These are phyloP conservation scores for Exocentrus adspersus DNA, from an alignment of 2,888 invertebrate genomes.

Conservation along the genomic window DNA sequence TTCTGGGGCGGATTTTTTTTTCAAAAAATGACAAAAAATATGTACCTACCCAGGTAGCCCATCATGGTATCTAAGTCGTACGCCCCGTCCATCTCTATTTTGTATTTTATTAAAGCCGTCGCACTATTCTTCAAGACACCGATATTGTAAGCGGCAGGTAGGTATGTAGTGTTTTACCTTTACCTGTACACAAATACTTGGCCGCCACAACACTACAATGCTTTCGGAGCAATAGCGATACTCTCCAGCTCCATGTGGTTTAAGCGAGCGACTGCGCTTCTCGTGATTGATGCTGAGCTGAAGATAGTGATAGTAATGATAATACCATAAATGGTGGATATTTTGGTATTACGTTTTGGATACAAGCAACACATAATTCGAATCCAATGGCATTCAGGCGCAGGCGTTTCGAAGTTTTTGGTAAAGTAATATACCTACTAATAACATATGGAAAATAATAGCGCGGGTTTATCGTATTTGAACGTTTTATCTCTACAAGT, in stretches of 20 bases:
- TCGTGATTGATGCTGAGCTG: background rate
- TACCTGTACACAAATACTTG: conserved; percentile 6
- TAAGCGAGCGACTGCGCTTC: conserved; percentile 28
- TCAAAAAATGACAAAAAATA: no score
- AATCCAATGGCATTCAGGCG: no score
- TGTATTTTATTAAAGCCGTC: background rate
- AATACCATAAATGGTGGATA: conserved; percentile 16
- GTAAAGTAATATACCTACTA: no score
- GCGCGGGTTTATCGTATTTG: no score
- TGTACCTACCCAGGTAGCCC: conserved; percentile 52
- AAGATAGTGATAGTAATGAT: conserved; percentile 2
- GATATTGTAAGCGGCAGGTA: no score
- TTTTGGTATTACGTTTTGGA: background rate
- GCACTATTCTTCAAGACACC: conserved; percentile 6
- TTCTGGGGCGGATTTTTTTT: no score
- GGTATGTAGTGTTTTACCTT: no score
- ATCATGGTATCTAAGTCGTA: conserved; percentile 55
- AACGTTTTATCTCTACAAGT: no score
- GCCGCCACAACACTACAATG: conserved; percentile 7
- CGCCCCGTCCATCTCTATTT: conserved; percentile 48
- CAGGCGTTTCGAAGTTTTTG: no score
- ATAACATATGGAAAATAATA: no score
- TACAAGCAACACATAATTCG: conserved; percentile 6
- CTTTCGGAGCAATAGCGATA: conserved; percentile 4
- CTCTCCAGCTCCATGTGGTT: conserved; percentile 36